Conservation (phyloP, 2,113 vertebrate genomes). For the Circaetus gallicus region DNA sequence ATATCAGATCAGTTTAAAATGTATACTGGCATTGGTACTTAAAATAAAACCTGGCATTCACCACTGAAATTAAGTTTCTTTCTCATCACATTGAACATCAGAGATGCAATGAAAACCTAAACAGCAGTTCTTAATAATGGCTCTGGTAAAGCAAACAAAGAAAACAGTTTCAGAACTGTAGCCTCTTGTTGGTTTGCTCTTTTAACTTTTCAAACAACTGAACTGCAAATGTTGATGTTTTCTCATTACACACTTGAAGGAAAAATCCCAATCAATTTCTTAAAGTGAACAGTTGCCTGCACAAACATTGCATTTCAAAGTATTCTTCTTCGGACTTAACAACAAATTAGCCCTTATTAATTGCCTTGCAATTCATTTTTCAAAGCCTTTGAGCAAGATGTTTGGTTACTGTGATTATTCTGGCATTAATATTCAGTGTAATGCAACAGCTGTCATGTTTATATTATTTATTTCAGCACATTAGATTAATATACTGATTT, state of each 20-base stretch:
- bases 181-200: neutral
- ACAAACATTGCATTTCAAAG: neutral
- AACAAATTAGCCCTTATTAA: conserved; percentile 3
- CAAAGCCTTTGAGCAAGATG: neutral
- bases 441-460: neutral
- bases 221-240: neutral
- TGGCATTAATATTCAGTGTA: neutral
- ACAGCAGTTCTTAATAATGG: neutral
- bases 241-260: neutral
- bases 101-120: neutral
- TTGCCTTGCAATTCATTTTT: neutral
- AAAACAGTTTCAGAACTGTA: neutral
- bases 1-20: neutral
- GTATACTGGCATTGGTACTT: neutral
- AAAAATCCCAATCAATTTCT: neutral
- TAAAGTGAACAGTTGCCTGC: neutral
- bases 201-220: neutral
- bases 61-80: neutral
- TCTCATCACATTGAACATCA: neutral
- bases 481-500: neutral
- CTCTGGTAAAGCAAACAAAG: neutral
- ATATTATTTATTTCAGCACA: neutral
- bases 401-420: neutral
- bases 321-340: neutral
- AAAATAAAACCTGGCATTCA: neutral